Percentiles rank a stretch among this genome's conserved stretches.
Evolutionary conservation across 2,113 vertebrate genomes (phyloP).

Genomic region (Lagopus leucura): DNA sequence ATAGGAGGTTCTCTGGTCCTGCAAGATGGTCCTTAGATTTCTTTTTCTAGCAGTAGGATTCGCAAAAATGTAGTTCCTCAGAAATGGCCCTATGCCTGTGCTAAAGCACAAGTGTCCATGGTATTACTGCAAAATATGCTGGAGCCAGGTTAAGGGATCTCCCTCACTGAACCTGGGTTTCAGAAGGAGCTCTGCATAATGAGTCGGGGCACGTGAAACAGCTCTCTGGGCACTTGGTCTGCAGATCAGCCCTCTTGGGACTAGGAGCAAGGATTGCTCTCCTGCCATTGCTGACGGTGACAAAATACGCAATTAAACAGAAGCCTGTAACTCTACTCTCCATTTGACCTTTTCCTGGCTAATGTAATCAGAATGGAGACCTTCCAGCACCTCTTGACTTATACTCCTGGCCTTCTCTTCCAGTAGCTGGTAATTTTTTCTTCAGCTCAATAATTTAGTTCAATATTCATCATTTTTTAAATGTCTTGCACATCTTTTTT

Average conservation of each 20-base stretch:
- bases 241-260: neutral
- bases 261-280: neutral
- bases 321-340: conserved; percentile 20
- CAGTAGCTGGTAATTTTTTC: conserved; percentile 19
- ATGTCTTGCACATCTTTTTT: neutral
- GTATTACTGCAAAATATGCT: neutral
- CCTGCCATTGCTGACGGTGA: neutral
- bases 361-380: conserved; percentile 31
- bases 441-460: conserved; percentile 38
- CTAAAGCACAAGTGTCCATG: neutral
- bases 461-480: conserved; percentile 26
- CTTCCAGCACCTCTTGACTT: conserved; percentile 18
- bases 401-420: neutral
- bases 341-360: conserved; percentile 41
- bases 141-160: neutral
- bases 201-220: neutral
- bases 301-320: conserved; percentile 39
- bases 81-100: neutral
- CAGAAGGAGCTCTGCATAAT: neutral
- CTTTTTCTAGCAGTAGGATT: neutral
- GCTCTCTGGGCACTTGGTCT: neutral
- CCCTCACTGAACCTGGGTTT: neutral
- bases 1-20: neutral
- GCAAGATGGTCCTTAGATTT: neutral
- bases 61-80: neutral